Conservation (phyloP, 2,797 vertebrate species). For the Acipenser oxyrinchus region DNA sequence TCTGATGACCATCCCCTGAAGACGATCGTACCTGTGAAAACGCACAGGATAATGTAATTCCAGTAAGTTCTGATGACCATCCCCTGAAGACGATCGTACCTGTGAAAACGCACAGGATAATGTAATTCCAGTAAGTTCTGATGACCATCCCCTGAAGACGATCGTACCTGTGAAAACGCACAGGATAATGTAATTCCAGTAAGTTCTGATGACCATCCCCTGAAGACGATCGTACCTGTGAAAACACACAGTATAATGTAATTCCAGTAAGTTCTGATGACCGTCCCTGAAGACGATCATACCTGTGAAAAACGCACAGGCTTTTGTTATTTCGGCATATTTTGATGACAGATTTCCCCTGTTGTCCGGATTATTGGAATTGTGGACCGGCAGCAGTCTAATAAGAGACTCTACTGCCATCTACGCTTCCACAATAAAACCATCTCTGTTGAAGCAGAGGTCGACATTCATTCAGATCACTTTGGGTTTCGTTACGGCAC, state of each 20-base stretch:
- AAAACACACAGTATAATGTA: no score
- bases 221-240: no score
- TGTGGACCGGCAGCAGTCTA: conserved; percentile 31
- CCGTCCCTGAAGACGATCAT: conserved; percentile 37
- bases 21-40: no score
- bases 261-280: no score
- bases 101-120: conserved; percentile 35
- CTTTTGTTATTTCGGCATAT: conserved; percentile 45
- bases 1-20: no score
- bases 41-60: no score
- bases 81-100: conserved; percentile 30
- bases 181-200: no score
- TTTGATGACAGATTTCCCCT: conserved; percentile 29
- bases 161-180: no score
- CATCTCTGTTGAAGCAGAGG: background rate
- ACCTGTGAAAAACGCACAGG: conserved; percentile 31
- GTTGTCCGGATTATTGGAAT: conserved; percentile 42
- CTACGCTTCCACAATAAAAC: conserved; percentile 29
- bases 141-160: conserved; percentile 22
- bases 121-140: conserved; percentile 42
- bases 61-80: no score
- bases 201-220: no score
- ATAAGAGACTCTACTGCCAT: conserved; percentile 34
- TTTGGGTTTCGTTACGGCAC: conserved; percentile 44
- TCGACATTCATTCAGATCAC: conserved; percentile 28